Percentiles rank a stretch among this genome's conserved stretches.
These are phyloP conservation scores for Halcyon malimbica DNA, from an alignment of 2,113 vertebrate species.

Conservation along the genomic window DNA sequence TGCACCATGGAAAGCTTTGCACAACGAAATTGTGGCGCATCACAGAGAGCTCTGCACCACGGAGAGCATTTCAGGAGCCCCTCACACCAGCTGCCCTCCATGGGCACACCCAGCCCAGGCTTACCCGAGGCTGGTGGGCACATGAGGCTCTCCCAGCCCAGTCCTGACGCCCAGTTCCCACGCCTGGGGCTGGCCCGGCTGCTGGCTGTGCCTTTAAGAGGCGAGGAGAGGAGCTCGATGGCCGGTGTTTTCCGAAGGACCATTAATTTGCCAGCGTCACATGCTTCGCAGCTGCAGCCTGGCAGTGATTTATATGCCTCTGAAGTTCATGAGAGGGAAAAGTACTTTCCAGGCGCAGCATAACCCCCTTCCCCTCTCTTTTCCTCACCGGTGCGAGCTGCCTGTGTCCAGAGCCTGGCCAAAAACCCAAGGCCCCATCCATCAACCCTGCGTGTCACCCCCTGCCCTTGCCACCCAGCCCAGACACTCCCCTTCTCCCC, in stretches of 20 bases:
- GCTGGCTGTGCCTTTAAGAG: constrained; percentile 19
- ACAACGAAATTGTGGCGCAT: rapidly evolving
- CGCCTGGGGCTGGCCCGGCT: neutral
- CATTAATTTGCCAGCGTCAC: constrained; percentile 56
- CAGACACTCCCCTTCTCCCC: constrained; percentile 38
- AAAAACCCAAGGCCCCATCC: neutral
- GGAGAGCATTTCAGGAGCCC: neutral
- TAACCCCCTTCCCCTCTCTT: neutral
- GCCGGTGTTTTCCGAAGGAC: neutral
- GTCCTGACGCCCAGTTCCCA: neutral
- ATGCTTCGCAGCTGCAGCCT: constrained; percentile 56
- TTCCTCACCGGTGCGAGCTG: neutral
- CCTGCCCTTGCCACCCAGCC: constrained; percentile 25
- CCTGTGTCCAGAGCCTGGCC: neutral
- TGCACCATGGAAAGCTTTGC: neutral
- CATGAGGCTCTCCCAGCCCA: neutral
- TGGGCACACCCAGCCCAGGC: neutral
- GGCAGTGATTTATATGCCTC: constrained; percentile 64
- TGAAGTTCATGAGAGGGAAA: constrained; percentile 63
- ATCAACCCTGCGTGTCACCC: constrained; percentile 12
- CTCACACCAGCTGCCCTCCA: rapidly evolving
- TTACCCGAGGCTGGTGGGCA: too few species aligned
- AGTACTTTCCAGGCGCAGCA: constrained; percentile 29
- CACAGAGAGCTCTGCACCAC: too few species aligned
- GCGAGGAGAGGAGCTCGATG: neutral